Percentiles rank a stretch among this genome's conserved stretches.
These are phyloP conservation scores for Crocodylus rhombifer DNA, from an alignment of 2,797 vertebrate genomes.

Conservation along the genomic window DNA sequence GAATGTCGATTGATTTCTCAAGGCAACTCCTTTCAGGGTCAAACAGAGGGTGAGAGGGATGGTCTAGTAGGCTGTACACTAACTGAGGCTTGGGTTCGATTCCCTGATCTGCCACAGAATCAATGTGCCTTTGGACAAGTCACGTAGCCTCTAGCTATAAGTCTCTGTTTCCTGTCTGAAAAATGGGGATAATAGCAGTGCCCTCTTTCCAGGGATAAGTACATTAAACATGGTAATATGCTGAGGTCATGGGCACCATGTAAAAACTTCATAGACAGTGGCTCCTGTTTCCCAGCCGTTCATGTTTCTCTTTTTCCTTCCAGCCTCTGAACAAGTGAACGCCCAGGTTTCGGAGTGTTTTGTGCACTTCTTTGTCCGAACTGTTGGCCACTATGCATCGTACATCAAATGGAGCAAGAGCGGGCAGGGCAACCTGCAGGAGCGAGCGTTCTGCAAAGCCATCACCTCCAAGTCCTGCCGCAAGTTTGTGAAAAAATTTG, in stretches of 20 bases:
- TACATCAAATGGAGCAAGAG: slow-evolving; percentile 80
- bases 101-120: not conserved
- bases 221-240: not conserved
- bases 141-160: not conserved
- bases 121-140: not conserved
- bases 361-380: slow-evolving; percentile 91
- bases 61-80: not conserved
- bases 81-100: not conserved
- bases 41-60: not conserved
- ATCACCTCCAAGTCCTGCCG: slow-evolving; percentile 86
- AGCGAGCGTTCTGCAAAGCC: slow-evolving; percentile 88
- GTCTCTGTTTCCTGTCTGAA: not conserved
- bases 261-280: not conserved
- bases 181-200: not conserved
- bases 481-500: slow-evolving; percentile 90
- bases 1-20: not conserved
- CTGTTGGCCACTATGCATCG: slow-evolving; percentile 87
- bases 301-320: not conserved
- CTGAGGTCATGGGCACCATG: not conserved
- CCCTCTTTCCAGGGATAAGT: not conserved
- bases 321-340: slow-evolving; percentile 91
- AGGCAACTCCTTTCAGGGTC: not conserved
- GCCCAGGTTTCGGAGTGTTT: slow-evolving; percentile 90
- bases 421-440: slow-evolving; percentile 83
- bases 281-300: not conserved